Base-by-base conservation (phyloP, 1,140 invertebrate species). In the Habropoda laboriosa region DNA sequence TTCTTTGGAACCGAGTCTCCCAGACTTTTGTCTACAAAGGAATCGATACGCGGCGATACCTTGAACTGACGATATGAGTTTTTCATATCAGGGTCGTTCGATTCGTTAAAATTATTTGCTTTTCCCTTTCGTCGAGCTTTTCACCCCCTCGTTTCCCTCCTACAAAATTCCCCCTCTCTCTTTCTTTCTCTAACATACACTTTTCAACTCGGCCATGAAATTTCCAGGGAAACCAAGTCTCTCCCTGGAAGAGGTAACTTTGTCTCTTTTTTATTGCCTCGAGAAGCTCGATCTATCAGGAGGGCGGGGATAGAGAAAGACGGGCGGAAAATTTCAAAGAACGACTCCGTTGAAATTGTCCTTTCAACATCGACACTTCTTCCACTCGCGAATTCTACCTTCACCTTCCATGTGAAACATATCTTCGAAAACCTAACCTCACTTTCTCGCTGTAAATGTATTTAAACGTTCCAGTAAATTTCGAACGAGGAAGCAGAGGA, bases 11-110 rank as follows among this genome's bases (percentile, higher is more conserved):
- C 24, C 42, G 24, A 10, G 45, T 6, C 57, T 40, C 30, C 38
- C 68, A 63, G 77, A 73, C 68, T 79, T 79, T 73, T 72, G 70
- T 79, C 68, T 79, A 79, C 77, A 55, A 60, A 55, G 57, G 58
- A 73, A 72, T 73, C 77, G 77, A 73, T 79, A 72, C 68, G 70
- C 16, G n/a, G 30, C 47, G 70, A 63, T 73, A 79, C 77, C 68
- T 72, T 72, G 68, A 73, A 64, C 68, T 21, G 49, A 16, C 68
- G 77, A 79, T 79, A 79, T 79, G 70, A 79, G 77, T 73, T 64
- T 47, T 79, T 58, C 58, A 57, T 64, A 73, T 73, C 77, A 73
- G 70, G 49, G 55, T 71, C 75, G 42, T n/a, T 18, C 42, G 42
- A 60, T 38, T 78, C 75, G 53, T 78, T 68, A 71, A n/a, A 70